phyloP scores from a whole-genome alignment of 2,797 vertebrate genomes.

The Oophaga sylvatica region DNA sequence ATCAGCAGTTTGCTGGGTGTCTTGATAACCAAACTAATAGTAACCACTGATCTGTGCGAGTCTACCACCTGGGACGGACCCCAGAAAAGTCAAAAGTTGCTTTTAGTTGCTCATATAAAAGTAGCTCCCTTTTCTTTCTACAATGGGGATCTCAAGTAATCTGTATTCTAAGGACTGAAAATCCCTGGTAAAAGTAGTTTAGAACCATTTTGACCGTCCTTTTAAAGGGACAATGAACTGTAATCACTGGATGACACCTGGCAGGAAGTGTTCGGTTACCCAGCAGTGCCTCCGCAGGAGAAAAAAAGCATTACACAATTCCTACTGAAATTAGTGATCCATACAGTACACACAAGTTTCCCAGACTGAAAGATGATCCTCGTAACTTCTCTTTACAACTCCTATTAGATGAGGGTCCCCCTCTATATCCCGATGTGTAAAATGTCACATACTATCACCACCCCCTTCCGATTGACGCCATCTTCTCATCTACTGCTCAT shows the following conservation, averaged over 20 bases:
- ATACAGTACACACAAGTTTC: not conserved
- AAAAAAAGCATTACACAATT: not conserved
- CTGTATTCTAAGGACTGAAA: no score
- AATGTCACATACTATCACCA: not conserved
- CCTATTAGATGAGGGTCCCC: not conserved
- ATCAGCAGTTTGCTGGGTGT: no score
- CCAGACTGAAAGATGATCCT: not conserved
- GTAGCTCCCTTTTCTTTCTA: no score
- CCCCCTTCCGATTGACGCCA: not conserved
- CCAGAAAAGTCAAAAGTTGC: no score
- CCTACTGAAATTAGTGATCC: no score
- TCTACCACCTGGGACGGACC: no score
- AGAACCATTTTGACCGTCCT: not conserved
- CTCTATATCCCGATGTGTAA: not conserved
- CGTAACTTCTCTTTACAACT: no score
- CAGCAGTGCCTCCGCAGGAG: not conserved
- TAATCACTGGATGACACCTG: not conserved
- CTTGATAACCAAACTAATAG: no score
- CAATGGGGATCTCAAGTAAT: no score
- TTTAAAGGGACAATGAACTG: not conserved
- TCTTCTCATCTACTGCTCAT: not conserved
- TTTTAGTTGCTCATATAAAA: no score
- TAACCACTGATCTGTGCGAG: no score
- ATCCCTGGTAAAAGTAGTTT: no score
- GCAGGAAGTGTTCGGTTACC: not conserved